Conservation (phyloP, 92 coral and sea anemone genomes). For the Siderastrea siderea region DNA sequence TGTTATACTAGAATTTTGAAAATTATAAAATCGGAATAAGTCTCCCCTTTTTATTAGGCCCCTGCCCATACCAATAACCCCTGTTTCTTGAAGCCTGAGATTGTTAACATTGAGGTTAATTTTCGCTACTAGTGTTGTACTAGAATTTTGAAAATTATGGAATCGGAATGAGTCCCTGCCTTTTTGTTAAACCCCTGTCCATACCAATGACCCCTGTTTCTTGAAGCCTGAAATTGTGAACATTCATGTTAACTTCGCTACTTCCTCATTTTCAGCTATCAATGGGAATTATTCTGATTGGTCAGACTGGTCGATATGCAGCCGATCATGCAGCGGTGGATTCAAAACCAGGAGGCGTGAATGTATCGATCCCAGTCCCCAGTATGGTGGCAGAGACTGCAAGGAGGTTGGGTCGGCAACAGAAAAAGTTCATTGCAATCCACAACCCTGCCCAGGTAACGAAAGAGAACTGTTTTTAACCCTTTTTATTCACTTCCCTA, state of each 20-base stretch:
- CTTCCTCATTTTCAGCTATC: slow-evolving; percentile 68
- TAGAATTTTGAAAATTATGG: no score
- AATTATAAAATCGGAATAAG: no score
- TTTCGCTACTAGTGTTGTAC: background rate
- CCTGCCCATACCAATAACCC: background rate
- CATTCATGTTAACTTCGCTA: background rate
- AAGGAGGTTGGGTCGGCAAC: slow-evolving; percentile 83
- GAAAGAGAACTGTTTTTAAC: background rate
- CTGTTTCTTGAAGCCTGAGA: background rate
- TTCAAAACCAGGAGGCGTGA: slow-evolving; percentile 78
- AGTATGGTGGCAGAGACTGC: slow-evolving; percentile 87
- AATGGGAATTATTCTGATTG: slow-evolving; percentile 90
- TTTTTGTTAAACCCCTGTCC: background rate
- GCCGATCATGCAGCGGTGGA: slow-evolving; percentile 94
- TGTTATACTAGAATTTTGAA: no score
- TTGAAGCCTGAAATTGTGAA: background rate
- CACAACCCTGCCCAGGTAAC: slow-evolving; percentile 94
- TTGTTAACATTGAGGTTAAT: no score
- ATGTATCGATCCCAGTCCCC: slow-evolving; percentile 87
- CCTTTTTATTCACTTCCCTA: background rate
- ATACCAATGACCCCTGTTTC: background rate
- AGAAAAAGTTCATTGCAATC: slow-evolving; percentile 94
- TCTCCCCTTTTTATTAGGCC: background rate
- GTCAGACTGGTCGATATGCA: slow-evolving; percentile 94
- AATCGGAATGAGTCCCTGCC: no score